Evolutionary conservation across 2,888 invertebrate species (phyloP).

Genomic region (Phengaris alcon): DNA sequence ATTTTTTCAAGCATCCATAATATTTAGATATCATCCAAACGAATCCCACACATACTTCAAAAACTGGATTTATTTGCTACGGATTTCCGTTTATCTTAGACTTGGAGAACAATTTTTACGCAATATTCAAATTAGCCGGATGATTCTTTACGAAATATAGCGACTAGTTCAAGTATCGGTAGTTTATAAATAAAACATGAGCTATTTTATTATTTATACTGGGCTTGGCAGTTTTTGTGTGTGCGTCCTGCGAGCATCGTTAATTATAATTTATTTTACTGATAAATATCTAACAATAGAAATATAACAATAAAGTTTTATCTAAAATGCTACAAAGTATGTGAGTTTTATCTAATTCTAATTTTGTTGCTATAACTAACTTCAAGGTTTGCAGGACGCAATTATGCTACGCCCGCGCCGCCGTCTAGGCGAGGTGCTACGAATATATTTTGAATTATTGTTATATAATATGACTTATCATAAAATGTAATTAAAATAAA

Average conservation of each 20-base stretch:
- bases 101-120: slow-evolving; percentile 36
- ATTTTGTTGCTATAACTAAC: background rate
- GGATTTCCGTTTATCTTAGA: slow-evolving; percentile 52
- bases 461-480: too few species aligned
- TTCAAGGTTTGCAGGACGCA: too few species aligned
- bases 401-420: background rate
- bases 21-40: slow-evolving; percentile 25
- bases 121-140: slow-evolving; percentile 53
- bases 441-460: background rate
- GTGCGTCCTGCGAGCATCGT: background rate
- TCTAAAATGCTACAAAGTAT: background rate
- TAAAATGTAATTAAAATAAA: too few species aligned
- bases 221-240: background rate
- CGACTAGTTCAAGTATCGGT: slow-evolving; percentile 33
- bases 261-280: slow-evolving; percentile 1
- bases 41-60: slow-evolving; percentile 33
- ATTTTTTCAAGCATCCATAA: slow-evolving; percentile 7
- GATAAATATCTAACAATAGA: background rate
- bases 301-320: background rate
- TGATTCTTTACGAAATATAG: slow-evolving; percentile 46
- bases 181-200: slow-evolving; percentile 29
- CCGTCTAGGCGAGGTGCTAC: background rate
- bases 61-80: slow-evolving; percentile 48
- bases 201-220: background rate
- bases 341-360: background rate